phyloP scores from a whole-genome alignment of 2,888 invertebrate genomes.

The Xestobium rufovillosum region DNA sequence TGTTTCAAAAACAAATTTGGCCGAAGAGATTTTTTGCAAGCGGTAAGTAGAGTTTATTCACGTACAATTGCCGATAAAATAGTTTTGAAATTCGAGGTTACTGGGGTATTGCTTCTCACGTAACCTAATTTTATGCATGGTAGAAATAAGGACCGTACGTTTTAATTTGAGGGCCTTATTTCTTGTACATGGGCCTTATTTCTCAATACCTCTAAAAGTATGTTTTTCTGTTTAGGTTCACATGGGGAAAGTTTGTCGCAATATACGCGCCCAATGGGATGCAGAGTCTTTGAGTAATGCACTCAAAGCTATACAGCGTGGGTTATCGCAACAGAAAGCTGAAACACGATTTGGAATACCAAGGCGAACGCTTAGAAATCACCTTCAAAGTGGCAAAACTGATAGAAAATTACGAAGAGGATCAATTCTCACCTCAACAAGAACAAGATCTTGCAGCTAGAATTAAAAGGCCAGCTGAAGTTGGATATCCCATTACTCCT shows the following conservation, averaged over 20 bases:
- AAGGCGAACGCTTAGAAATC: constrained; percentile 11
- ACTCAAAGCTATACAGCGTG: constrained; percentile 8
- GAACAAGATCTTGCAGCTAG: constrained; percentile 18
- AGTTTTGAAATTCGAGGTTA: no score
- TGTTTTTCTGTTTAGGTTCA: no score
- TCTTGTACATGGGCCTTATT: no score
- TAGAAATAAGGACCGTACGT: no score
- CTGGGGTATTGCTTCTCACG: no score
- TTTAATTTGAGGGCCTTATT: no score
- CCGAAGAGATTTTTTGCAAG: no score
- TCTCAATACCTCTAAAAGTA: no score
- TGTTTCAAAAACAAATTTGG: no score
- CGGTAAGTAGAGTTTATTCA: no score
- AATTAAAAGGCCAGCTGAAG: constrained; percentile 14
- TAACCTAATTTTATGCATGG: no score
- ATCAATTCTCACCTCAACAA: constrained; percentile 13
- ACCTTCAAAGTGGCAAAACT: constrained; percentile 4
- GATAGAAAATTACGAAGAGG: constrained; percentile 8
- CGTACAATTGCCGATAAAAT: no score
- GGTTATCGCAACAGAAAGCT: constrained; percentile 10
- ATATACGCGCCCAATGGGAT: constrained; percentile 10
- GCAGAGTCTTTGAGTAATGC: constrained; percentile 6
- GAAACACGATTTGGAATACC: constrained; percentile 9
- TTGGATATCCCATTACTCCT: constrained; percentile 15
- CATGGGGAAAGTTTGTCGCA: constrained; percentile 3